Conservation (phyloP, 2,797 vertebrate species). For the Scolopax bukidnonensis region DNA sequence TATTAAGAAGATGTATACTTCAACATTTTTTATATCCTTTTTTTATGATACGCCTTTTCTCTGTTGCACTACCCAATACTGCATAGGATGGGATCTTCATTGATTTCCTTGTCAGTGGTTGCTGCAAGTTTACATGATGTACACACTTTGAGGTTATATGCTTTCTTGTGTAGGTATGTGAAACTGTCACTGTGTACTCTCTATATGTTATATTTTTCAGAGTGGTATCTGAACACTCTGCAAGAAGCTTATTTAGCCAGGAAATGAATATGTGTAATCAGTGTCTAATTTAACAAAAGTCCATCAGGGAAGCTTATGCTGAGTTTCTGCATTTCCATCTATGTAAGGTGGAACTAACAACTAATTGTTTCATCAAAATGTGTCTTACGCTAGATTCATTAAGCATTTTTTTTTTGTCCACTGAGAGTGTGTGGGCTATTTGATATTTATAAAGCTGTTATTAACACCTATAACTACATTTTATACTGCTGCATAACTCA, state of each 20-base stretch:
- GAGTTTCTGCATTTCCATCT: neutral
- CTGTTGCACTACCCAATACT: rapidly evolving
- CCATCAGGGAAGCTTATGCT: neutral
- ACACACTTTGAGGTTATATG: neutral
- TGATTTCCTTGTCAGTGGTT: neutral
- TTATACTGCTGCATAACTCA: neutral
- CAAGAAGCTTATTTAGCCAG: neutral
- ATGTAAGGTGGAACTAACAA: neutral
- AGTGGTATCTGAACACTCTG: neutral
- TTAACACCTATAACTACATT: neutral
- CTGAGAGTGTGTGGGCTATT: neutral
- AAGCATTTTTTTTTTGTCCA: neutral
- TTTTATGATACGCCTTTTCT: neutral
- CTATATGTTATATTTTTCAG: neutral
- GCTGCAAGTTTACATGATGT: neutral
- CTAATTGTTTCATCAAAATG: conserved; percentile 2
- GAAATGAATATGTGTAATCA: neutral
- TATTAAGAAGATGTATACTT: neutral
- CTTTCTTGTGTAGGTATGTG: neutral
- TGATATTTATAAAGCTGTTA: conserved; percentile 9
- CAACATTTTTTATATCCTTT: rapidly evolving
- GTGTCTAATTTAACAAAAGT: neutral
- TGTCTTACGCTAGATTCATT: neutral
- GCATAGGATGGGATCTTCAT: neutral
- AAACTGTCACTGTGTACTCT: neutral